phyloP scores from a whole-genome alignment of 2,797 vertebrate genomes.

The Muraenolepis orangiensis region DNA sequence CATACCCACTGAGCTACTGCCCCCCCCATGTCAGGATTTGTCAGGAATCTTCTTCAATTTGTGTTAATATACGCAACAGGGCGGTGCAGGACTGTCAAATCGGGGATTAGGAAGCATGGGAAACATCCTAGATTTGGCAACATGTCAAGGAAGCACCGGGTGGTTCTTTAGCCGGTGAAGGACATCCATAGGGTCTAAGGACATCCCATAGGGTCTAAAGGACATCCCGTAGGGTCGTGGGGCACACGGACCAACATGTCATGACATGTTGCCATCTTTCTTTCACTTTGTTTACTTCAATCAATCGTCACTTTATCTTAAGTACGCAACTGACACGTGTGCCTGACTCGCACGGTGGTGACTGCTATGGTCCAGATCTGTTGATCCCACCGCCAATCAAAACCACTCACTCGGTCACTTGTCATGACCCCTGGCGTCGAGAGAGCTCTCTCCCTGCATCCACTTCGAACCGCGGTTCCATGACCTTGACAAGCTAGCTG shows the following conservation, averaged over 20 bases:
- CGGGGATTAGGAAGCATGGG: too few species aligned
- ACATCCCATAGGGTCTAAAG: too few species aligned
- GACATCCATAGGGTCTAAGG: too few species aligned
- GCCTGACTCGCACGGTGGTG: neutral
- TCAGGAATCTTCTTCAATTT: neutral
- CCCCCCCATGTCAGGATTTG: too few species aligned
- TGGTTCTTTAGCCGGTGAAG: too few species aligned
- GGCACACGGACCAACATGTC: too few species aligned
- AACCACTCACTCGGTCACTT: conserved; percentile 22
- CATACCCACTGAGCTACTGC: too few species aligned
- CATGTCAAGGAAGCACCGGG: too few species aligned
- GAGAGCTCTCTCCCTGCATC: conserved; percentile 30
- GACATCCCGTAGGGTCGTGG: too few species aligned
- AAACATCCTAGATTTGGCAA: too few species aligned
- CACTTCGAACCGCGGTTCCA: conserved; percentile 34
- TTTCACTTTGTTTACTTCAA: neutral
- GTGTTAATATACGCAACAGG: too few species aligned
- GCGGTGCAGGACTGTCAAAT: neutral
- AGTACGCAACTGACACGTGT: neutral
- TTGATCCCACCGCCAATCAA: neutral
- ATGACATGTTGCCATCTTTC: too few species aligned
- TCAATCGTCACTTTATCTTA: neutral
- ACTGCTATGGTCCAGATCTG: neutral
- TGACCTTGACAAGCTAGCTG: conserved; percentile 54
- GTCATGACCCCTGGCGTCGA: conserved; percentile 48